Conservation (phyloP, 1,140 invertebrate genomes). For the Eueides isabella region DNA sequence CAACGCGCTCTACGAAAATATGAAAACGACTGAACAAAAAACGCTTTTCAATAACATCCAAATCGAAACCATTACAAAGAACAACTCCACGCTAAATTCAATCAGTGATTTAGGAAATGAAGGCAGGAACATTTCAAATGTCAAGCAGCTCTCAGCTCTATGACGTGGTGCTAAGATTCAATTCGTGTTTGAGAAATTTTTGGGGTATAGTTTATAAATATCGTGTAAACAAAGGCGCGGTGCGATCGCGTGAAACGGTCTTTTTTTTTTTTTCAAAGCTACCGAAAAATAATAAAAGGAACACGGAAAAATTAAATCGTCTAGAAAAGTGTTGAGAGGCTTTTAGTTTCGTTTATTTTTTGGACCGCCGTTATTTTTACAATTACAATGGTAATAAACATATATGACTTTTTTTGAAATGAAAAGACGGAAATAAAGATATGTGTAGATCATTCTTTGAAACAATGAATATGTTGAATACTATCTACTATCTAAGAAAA, state of each 20-base stretch:
- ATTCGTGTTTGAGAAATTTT: constrained; percentile 10
- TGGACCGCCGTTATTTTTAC: not conserved
- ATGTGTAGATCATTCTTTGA: no score
- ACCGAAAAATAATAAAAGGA: constrained; percentile 19
- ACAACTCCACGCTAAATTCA: constrained; percentile 36
- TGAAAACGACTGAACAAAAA: constrained; percentile 3
- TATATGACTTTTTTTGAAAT: no score
- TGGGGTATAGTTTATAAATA: constrained; percentile 35
- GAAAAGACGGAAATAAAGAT: no score
- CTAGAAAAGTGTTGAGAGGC: constrained; percentile 16
- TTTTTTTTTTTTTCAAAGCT: constrained; percentile 30
- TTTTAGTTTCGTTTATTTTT: not conserved
- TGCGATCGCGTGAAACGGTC: constrained; percentile 37
- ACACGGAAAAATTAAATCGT: constrained; percentile 30
- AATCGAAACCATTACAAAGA: constrained; percentile 34
- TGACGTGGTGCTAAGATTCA: constrained; percentile 17
- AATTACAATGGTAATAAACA: no score
- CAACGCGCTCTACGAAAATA: constrained; percentile 10
- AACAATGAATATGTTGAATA: no score
- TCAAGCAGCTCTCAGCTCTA: constrained; percentile 22
- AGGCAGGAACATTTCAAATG: not conserved
- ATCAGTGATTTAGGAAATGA: constrained; percentile 38
- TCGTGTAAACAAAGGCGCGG: constrained; percentile 39
- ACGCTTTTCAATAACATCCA: constrained; percentile 30
- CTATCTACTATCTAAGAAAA: no score